Evolutionary conservation across 2,888 invertebrate genomes (phyloP), one percentile per base, ranked within the genome.

Genomic region (Patella depressa): DNA sequence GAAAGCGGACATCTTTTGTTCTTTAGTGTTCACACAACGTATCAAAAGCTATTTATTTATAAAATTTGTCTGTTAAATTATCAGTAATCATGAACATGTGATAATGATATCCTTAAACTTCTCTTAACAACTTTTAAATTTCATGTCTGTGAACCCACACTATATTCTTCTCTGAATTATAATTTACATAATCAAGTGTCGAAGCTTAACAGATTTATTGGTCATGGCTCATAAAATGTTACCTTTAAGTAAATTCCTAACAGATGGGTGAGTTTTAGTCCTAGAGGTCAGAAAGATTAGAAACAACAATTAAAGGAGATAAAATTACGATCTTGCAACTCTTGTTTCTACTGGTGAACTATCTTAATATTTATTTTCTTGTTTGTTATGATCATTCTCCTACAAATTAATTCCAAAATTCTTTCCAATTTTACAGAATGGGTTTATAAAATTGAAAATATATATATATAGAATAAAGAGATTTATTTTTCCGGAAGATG

Each of bases 71-170:
- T 11, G 14, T 65, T 24, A 24, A 65, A 65, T 65, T 65, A 65
- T 24, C 65, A 24, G 19, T 2, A 65, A 65, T 65, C 65, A 65
- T 65, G 65, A 65, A 12, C 65, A 65, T 65, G 65, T 65, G 65
- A 65, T 24, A 65, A 24, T 15, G 65, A 65, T 65, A 65, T 24
- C 24, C 65, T 65, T 65, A 2, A 24, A n/a, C 19, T 24, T 65
- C 19, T 24, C 65, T 11, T 65, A 24, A 24, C 65, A 19, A 24
- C 65, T 65, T 65, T 65, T 65, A 24, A 65, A 65, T 24, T 24
- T 65, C 65, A 65, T 9, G 9, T 45, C 45, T 45, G 45, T 45
- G 45, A 45, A 45, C 45, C 45, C 7, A 45, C 7, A 45, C 45
- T 9, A 45, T 45, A 9, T 45, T 45, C 45, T 45, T 45, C 45